Conservation (phyloP, 2,797 vertebrate species). For the Etheostoma nigrum region DNA sequence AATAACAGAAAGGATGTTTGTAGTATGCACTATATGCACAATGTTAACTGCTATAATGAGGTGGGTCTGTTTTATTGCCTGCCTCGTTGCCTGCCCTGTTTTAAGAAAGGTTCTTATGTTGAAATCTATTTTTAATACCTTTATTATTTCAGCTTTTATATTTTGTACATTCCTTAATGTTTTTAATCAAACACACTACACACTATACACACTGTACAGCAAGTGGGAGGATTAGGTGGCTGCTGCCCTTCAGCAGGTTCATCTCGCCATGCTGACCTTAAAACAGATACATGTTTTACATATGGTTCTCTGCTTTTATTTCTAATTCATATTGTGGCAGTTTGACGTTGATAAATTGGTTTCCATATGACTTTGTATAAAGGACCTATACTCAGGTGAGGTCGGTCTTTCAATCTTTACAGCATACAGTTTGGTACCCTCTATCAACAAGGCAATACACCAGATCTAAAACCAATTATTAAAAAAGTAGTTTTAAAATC, state of each 20-base stretch:
- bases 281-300: neutral
- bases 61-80: neutral
- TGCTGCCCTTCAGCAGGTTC: too few relatives aligned
- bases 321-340: neutral
- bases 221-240: neutral
- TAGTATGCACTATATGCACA: neutral
- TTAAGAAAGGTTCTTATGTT: neutral
- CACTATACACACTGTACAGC: neutral
- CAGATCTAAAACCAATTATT: neutral
- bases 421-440: neutral
- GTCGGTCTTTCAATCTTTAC: neutral
- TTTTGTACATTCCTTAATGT: neutral
- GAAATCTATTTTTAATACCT: neutral
- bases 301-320: neutral
- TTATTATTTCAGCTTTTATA: neutral
- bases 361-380: neutral
- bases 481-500: too few relatives aligned
- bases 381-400: neutral
- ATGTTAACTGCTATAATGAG: neutral
- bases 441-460: neutral
- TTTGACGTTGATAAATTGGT: neutral
- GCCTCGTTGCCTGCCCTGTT: neutral
- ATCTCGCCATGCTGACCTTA: slow-evolving; percentile 1
- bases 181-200: neutral
- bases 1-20: neutral